Base-by-base conservation (phyloP, 2,797 vertebrate genomes). In the Pampus argenteus region DNA sequence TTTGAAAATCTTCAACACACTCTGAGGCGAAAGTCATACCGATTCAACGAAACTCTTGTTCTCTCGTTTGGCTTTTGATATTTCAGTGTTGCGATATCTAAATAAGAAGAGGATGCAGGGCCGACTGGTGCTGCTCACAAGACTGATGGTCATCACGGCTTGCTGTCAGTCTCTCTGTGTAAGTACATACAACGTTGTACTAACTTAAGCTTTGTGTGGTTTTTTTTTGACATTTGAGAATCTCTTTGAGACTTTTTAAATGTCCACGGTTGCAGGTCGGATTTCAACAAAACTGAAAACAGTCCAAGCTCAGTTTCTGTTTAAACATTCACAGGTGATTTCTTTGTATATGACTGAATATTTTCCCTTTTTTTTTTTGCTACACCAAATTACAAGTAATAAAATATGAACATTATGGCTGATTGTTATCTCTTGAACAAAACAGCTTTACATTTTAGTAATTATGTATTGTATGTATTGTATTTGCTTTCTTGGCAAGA, bases 131-230 rank as follows among this genome's bases (percentile, higher is more conserved):
- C 47, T 82, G 49, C 29, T 90, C 29, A n/a, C 31, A 11, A 78
- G 79, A 40, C 55, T 91, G 50, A 65, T 84, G 1, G 1, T 82
- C 62, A 22, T 89, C 47, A 17, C 71, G 3, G 52, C 47, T 14
- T 69, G 28, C 13, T 68, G 25, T 52, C 72, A 28, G 2, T 57
- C 59, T 48, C 61, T 84, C 11, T 73, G 3, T 64, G 89, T 90
- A 59, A 89, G 86, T 89, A 51, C 17, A n/a, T n/a, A n/a, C n/a
- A n/a, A n/a, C n/a, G n/a, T n/a, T n/a, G n/a, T n/a, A n/a, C n/a
- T n/a, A n/a, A n/a, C n/a, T n/a, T n/a, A n/a, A n/a, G n/a, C n/a
- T n/a, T 54, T 28, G 4, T 60, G 8, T 34, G 25, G n/a, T n/a
- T n/a, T 10, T 28, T 36, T 59, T 49, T 25, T 26, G n/a, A 8